phyloP scores from a whole-genome alignment of 2,113 vertebrate species.

The Bufo bufo region DNA sequence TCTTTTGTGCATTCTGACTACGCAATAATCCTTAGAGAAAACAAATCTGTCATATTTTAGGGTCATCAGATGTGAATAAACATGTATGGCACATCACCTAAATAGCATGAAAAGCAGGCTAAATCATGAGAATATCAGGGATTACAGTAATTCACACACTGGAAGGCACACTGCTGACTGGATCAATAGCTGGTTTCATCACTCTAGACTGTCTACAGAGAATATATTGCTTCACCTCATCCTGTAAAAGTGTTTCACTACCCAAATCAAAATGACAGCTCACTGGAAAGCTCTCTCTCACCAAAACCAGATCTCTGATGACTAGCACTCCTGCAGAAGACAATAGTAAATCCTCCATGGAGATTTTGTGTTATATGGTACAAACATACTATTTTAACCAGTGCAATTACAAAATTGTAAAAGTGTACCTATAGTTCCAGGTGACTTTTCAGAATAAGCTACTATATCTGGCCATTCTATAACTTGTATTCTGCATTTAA shows the following conservation, averaged over 20 bases:
- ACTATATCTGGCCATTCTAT: too few relatives aligned
- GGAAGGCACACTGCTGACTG: neutral
- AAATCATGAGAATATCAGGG: neutral
- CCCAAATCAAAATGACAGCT: neutral
- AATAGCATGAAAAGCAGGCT: neutral
- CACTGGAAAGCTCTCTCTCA: neutral
- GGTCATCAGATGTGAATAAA: neutral
- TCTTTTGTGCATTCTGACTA: neutral
- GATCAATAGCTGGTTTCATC: neutral
- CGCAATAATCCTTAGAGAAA: neutral
- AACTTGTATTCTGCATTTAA: too few relatives aligned
- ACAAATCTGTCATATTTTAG: neutral
- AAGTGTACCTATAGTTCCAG: neutral
- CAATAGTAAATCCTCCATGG: neutral
- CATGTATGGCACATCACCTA: neutral
- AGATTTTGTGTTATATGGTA: neutral
- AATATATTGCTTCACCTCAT: conserved; percentile 17
- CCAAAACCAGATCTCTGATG: neutral
- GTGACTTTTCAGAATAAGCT: too few relatives aligned
- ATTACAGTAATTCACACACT: neutral
- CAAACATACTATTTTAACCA: neutral
- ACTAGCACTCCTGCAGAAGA: neutral
- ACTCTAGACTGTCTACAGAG: neutral
- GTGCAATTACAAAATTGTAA: neutral
- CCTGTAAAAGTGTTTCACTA: neutral